Evolutionary conservation across 1,140 invertebrate species (phyloP), one percentile per base, ranked within the genome.

Genomic region (Danaus plexippus): DNA sequence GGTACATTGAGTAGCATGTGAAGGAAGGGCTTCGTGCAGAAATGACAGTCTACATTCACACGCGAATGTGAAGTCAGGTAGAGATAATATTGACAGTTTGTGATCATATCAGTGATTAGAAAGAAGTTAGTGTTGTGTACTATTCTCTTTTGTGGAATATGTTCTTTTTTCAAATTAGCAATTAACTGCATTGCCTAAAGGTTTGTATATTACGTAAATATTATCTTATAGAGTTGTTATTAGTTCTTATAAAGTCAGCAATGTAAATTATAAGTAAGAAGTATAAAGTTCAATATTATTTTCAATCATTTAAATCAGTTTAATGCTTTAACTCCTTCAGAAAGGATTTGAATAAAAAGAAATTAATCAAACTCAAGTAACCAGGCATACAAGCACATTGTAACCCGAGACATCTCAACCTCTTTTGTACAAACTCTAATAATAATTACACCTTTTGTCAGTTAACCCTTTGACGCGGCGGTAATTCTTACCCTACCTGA

Each of bases 401-500:
- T 75, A 80, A 84, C 76, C 72, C 69, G 57, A 75, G 60, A 66
- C 70, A 54, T 69, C 66, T 73, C 63, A 68, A 64, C 49, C 63
- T 63, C 77, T 63, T 65, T 79, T 78, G 66, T 69, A 50, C 71
- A 66, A 79, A 77, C 77, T 75, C 72, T 76, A 80, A 79, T 80
- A 83, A 83, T 85, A 84, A 85, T 79, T 75, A 77, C 63, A 74
- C 72, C 70, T 85, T 84, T 85, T 79, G 76, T 80, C 49, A 67
- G 69, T 78, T 85, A 85, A 85, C 82, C 82, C 80, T 77, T 82
- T 76, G 67, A 74, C 80, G 74, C 74, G 64, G 59, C 65, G 57
- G 67, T 83, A 81, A 79, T 81, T 80, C 80, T 81, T 77, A 75
- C 68, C 73, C 79, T 83, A 85, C 82, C 82, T 84, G 82, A 85